These are phyloP conservation scores for Eugnorisma glareosa DNA, from an alignment of 2,888 invertebrate genomes.

Conservation along the genomic window DNA sequence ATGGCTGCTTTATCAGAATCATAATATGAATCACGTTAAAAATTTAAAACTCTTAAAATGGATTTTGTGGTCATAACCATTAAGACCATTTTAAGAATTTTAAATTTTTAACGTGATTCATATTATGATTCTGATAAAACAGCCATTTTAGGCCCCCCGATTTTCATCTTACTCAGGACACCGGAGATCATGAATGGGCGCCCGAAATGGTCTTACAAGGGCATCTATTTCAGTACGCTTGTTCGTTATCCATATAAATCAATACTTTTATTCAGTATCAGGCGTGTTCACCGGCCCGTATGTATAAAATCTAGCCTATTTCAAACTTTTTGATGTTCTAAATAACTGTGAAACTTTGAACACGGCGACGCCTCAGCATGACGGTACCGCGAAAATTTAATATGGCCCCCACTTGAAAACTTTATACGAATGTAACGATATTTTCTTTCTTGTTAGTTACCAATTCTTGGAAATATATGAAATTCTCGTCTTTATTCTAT, in stretches of 20 bases:
- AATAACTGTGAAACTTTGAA: slow-evolving; percentile 25
- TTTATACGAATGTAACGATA: slow-evolving; percentile 44
- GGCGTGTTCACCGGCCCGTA: slow-evolving; percentile 3
- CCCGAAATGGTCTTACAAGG: neutral
- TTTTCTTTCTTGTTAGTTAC: slow-evolving; percentile 48
- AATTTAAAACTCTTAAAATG: too few species aligned
- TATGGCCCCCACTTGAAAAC: slow-evolving; percentile 49
- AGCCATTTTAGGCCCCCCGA: too few species aligned
- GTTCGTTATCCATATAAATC: slow-evolving; percentile 23
- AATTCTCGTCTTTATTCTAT: slow-evolving; percentile 29
- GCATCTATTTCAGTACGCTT: slow-evolving; percentile 13
- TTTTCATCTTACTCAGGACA: slow-evolving; percentile 10
- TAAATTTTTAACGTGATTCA: too few species aligned
- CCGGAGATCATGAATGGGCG: slow-evolving; percentile 8
- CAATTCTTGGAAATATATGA: slow-evolving; percentile 36
- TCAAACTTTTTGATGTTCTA: slow-evolving; percentile 31
- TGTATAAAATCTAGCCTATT: slow-evolving; percentile 10
- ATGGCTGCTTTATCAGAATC: too few species aligned
- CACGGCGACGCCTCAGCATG: slow-evolving; percentile 25
- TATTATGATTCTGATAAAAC: too few species aligned
- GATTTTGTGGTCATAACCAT: too few species aligned
- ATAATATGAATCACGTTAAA: too few species aligned
- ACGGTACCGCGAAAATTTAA: slow-evolving; percentile 48
- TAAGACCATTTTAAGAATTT: too few species aligned
- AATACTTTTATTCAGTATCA: slow-evolving; percentile 26